These are phyloP conservation scores for Xanthia icteritia DNA, from an alignment of 2,888 invertebrate species.

Conservation along the genomic window DNA sequence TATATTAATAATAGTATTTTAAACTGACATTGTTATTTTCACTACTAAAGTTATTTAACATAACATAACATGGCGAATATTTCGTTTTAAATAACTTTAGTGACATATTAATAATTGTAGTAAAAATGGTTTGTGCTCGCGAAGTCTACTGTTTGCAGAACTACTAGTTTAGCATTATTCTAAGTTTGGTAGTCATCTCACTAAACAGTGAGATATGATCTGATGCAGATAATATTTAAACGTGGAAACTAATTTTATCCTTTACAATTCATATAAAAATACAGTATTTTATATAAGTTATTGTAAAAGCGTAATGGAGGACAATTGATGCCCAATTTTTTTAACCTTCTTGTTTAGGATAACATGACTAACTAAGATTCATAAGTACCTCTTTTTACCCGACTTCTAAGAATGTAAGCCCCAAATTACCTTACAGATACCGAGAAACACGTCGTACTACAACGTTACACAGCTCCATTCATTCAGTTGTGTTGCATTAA, in stretches of 20 bases:
- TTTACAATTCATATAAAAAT: neutral
- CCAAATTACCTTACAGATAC: neutral
- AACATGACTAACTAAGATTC: neutral
- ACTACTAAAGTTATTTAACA: no score
- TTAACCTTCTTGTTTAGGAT: neutral
- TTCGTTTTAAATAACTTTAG: no score
- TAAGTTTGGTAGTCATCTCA: no score
- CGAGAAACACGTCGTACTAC: neutral
- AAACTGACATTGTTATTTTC: no score
- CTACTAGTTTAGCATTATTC: no score
- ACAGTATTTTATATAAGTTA: neutral
- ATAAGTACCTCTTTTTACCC: neutral
- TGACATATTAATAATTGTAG: no score
- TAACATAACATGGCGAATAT: no score
- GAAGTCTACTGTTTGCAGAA: no score
- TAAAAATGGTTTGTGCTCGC: no score
- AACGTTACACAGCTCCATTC: neutral
- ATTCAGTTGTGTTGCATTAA: neutral
- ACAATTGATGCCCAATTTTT: neutral
- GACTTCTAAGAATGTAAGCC: neutral
- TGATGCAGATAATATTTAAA: neutral
- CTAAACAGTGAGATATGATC: neutral
- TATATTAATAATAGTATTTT: no score
- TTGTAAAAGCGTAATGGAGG: neutral
- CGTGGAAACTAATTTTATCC: neutral